Evolutionary conservation across 2,888 invertebrate species (phyloP), one percentile per base, ranked within the genome.

Genomic region (Crossocerus cetratus): DNA sequence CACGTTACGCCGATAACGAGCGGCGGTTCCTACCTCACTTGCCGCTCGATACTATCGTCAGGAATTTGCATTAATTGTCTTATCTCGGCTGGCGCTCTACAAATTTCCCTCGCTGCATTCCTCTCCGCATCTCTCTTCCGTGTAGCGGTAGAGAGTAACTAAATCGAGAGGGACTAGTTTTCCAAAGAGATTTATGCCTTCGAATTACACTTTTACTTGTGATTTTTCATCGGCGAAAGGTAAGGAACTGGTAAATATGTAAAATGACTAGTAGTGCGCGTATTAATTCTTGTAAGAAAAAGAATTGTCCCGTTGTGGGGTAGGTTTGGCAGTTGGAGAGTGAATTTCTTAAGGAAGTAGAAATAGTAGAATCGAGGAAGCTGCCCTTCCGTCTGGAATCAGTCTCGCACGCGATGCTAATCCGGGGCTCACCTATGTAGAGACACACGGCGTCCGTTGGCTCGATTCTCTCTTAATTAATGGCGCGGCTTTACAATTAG

Each of bases 401-500:
- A 32, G 32, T 32, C 32, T 32, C 8, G 8, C 11, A 8, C 8
- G 32, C 32, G 32, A 32, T 32, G 32, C 11, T 32, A 32, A 32
- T 32, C 32, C 11, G 32, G 32, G 2, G 32, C 32, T 32, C 32
- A 32, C 32, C 32, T 32, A 32, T 32, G 32, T 32, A 32, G 32
- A 32, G 32, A 32, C 32, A 32, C 32, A 11, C 32, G 32, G 32
- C 11, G 32, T 32, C 32, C 32, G 8, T 32, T 63, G 44, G 32
- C 54, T 23, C 53, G 55, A 58, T 65, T 65, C 61, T 65, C 56
- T 23, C 63, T 72, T 81, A 81, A 80, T 80, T 81, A 81, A 78
- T 60, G 69, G 60, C 73, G 54, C 72, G 63, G 68, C 64, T 55
- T 69, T 64, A 72, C 81, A 73, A 80, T 80, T 80, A 81, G 78